Evolutionary conservation across 2,113 vertebrate species (phyloP), one percentile per base, ranked within the genome.

Genomic region (Erythrolamprus reginae): DNA sequence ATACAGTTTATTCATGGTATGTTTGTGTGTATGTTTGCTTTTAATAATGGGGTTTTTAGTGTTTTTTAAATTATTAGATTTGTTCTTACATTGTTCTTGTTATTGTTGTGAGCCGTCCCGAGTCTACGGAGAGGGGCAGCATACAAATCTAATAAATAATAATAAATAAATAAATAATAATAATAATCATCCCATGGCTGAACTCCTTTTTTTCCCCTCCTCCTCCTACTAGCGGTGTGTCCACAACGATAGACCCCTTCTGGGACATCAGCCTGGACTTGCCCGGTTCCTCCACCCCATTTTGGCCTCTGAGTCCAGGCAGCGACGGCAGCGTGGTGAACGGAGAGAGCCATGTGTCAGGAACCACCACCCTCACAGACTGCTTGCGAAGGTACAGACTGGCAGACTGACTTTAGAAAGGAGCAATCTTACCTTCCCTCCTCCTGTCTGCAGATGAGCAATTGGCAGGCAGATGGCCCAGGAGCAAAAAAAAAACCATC

Each of bases 211-310:
- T n/a, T 51, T 84, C n/a, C n/a, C n/a, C n/a, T 13, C 23, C 65
- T 47, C 52, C 92, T n/a, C 82, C 50, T 52, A 90, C 0, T 53
- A 99, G 99, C 24, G 99, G 99, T 8, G 99, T 99, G 95, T 99
- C 99, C 92, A 99, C 99, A 4, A 99, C 99, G 23, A 99, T 99
- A 97, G 99, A 99, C 95, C 99, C 99, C 0, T 99, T 99, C 94
- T 99, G 99, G 99, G 99, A 99, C 97, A 99, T 99, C 97, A 99
- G 99, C 93, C 95, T 99, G 95, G 99, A 99, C 95, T 97, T 99
- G 92, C 99, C 99, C 0, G 99, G 99, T 93, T 99, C 99, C 2
- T 99, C 99, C 56, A 99, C 98, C 5, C 99, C 98, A 0, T 99
- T 99, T 97, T 99, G 99, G 99, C 99, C 99, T 0, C 98, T 99